Evolutionary conservation across 2,113 vertebrate genomes (phyloP).

Genomic region (Laterallus jamaicensis): DNA sequence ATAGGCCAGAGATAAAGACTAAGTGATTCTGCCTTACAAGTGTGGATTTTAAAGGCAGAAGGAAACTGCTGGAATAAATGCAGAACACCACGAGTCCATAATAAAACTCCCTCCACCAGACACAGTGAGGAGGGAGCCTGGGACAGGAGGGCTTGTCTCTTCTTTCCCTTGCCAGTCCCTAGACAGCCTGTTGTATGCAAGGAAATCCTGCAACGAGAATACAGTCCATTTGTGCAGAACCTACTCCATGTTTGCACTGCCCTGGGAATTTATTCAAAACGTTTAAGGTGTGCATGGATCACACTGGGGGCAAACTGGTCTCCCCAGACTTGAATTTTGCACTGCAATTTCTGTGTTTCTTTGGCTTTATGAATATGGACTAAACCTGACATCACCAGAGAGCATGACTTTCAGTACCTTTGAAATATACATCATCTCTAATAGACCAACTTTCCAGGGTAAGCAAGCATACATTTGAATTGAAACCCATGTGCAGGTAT

Average conservation of each 20-base stretch:
- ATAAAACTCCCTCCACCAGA: background rate
- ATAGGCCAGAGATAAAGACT: background rate
- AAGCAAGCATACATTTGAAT: background rate
- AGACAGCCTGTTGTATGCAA: background rate
- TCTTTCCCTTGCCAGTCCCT: background rate
- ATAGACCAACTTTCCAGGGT: background rate
- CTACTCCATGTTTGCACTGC: background rate
- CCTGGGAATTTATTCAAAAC: background rate
- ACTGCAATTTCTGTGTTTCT: too few species aligned
- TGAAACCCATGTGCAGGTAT: background rate
- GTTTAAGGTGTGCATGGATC: background rate
- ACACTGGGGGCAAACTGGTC: background rate
- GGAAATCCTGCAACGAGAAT: background rate
- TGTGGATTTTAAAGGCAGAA: background rate
- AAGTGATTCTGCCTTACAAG: background rate
- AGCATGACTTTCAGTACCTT: background rate
- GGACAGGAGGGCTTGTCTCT: background rate
- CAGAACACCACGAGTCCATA: rapidly evolving
- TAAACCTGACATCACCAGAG: background rate
- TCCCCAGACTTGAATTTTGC: background rate
- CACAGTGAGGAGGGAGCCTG: background rate
- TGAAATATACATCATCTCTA: background rate
- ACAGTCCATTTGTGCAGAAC: background rate
- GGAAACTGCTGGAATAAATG: background rate
- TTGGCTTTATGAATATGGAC: background rate